Base-by-base conservation (phyloP, 1,140 invertebrate species). In the Orchestia grillus region DNA sequence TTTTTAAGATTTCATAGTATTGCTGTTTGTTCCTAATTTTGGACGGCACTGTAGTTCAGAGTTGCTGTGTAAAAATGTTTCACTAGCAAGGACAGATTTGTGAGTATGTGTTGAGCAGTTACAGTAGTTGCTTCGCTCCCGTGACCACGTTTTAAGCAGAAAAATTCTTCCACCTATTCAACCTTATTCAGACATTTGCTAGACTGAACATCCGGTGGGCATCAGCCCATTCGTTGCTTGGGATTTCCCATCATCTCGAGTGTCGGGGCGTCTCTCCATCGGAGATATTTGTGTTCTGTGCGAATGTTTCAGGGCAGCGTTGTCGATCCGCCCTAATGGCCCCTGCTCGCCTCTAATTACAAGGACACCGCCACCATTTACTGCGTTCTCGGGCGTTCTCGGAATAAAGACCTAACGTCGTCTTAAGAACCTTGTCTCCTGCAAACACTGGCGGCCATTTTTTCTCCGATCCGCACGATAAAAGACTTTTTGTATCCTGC, bases 221-320 rank as follows among this genome's bases (percentile, higher is more conserved):
- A 91, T 42, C 28, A 43, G 88, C 6, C 88, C 41, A 41, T 42
- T 77, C 62, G 28, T 90, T 90, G 41, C 44, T 47, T 47, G 41
- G 44, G 36, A 44, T 4, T 45, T 94, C 44, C 44, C 44, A 45
- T 94, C 92, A 45, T 94, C 92, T 94, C 44, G 4, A 94, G 92
- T 94, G 41, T 94, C 92, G 11, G 43, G 92, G 92, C 44, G 92
- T 94, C 44, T 90, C 92, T 94, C 43, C 23, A 45, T 42, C 41
- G 6, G 44, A 94, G 47, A 94, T 94, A 94, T 94, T 94, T 94
- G 92, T 94, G 92, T 94, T 40, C 11, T 94, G 92, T 94, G 36
- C 92, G 92, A 94, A 16, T 94, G 92, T 94, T 94, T 94, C 92
- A 44, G 92, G 47, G 92, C 92, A 40, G 44, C 43, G 62, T 23